A percentile compares a stretch with the other conserved stretches of the same genome.
phyloP scores from a whole-genome alignment of 2,113 vertebrate genomes.

The Aspidoscelis tigris region DNA sequence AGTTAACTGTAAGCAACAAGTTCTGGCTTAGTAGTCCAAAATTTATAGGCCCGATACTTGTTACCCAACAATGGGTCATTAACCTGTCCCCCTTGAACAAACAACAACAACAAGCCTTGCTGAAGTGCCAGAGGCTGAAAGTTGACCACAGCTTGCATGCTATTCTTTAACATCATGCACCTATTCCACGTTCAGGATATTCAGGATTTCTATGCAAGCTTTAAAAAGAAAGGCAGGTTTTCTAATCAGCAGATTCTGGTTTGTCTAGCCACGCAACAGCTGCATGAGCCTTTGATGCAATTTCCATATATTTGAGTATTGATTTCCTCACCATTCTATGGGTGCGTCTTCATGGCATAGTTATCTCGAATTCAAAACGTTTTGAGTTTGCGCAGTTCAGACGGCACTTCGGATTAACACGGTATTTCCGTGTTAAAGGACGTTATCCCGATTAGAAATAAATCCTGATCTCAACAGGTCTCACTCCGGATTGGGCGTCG shows the following conservation, averaged over 20 bases:
- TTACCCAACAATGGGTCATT: conserved; percentile 20
- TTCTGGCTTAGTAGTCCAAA: background rate
- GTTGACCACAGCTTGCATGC: background rate
- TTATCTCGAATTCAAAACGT: too few species aligned
- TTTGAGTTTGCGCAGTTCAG: too few species aligned
- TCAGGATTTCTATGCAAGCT: background rate
- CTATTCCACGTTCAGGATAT: background rate
- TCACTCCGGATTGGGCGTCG: too few species aligned
- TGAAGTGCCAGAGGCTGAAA: background rate
- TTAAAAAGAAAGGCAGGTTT: background rate
- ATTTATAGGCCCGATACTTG: background rate
- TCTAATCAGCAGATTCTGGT: background rate
- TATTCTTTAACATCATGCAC: background rate
- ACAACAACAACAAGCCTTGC: background rate
- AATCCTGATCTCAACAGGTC: too few species aligned
- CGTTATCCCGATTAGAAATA: too few species aligned
- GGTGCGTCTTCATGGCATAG: too few species aligned
- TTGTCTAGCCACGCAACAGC: background rate
- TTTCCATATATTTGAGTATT: too few species aligned
- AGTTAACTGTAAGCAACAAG: background rate
- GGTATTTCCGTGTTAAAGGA: too few species aligned
- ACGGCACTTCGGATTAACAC: too few species aligned
- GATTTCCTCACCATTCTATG: too few species aligned
- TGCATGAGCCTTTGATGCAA: background rate
- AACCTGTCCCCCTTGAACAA: conserved; percentile 12